Evolutionary conservation across 2,888 invertebrate genomes (phyloP), one percentile per base, ranked within the genome.

Genomic region (Nowickia ferox): DNA sequence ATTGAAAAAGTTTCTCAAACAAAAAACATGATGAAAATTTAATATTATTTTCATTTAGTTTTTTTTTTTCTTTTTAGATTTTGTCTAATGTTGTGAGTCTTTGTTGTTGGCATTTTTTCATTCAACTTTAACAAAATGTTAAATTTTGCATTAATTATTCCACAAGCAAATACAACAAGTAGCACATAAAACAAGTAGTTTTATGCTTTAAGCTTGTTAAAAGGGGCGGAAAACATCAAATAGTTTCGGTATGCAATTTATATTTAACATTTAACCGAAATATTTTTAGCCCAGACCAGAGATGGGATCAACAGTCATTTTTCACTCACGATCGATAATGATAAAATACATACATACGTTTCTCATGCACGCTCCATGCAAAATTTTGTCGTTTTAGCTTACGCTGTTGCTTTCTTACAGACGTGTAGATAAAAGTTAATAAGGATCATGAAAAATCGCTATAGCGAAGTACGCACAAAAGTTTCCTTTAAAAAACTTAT

Each of bases 21-120:
- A 89, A 79, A 88, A 76, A 88, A 76, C 68, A 65, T 53, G 44
- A 84, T 69, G 74, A 86, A 84, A 86, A 80, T 87, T 86, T 86
- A 78, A 84, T 87, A 78, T 76, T 72, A 84, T 87, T 86, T 86
- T 85, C 72, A 74, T 75, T 83, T 78, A 80, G 77, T 82, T 84
- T 85, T 78, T 78, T 69, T 57, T 15, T 44, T n/a, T n/a, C n/a
- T n/a, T n/a, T n/a, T n/a, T n/a, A n/a, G n/a, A n/a, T n/a, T n/a
- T 66, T 66, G 76, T 80, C 79, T 79, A 83, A 83, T 76, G 76
- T 53, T 76, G 8, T 44, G 48, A 22, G 17, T 30, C 61, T 68
- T 65, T 68, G 51, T 63, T 74, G 30, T 77, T 59, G 66, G 22
- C 30, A 38, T 10, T 75, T 10, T 65, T 71, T 63, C 78, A 63